Base-by-base conservation (phyloP, 2,113 vertebrate species). In the Ageneiosus marmoratus region DNA sequence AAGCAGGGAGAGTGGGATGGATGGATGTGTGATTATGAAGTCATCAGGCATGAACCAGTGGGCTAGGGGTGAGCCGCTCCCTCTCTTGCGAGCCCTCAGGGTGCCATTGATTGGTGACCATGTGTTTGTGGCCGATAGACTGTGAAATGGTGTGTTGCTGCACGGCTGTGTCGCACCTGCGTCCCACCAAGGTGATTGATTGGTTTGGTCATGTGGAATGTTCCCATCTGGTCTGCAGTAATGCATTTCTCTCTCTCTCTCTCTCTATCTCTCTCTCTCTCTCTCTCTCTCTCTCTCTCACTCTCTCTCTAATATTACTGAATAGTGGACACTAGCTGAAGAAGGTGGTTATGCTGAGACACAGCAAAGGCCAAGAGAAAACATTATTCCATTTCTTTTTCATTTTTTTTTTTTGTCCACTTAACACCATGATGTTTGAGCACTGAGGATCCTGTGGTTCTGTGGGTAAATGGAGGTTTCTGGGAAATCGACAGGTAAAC, bases 121-220 rank as follows among this genome's bases (percentile, higher is more conserved):
- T 99, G 98, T 99, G 98, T 99, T 98, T 98, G 98, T 97, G 97
- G 95, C 98, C 96, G 96, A 98, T 99, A 99, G 98, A 98, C 98
- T 99, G 98, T 99, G 98, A 99, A 99, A 99, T 99, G 98, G 98
- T 97, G 98, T 98, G 96, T 97, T 96, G 96, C 96, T 95, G 95
- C 96, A 95, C 96, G 97, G 96, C 98, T 99, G 97, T 97, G 96
- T 94, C 95, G 96, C 98, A 99, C 98, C 98, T 99, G 98, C 96
- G 97, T 96, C 97, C 96, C 96, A 95, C 95, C 89, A 94, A 95
- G 95, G 97, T 98, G 98, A 99, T 99, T 97, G 98, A 99, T 99
- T 98, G 98, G 97, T 98, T 98, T 98, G 98, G 96, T 99, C 98
- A 98, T 99, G 98, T 99, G 98, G 97, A 99, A 99, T 99, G 98